A percentile compares a stretch with the other conserved stretches of the same genome.
phyloP scores from a whole-genome alignment of 1,140 invertebrate genomes.

The Cataglyphis hispanica region DNA sequence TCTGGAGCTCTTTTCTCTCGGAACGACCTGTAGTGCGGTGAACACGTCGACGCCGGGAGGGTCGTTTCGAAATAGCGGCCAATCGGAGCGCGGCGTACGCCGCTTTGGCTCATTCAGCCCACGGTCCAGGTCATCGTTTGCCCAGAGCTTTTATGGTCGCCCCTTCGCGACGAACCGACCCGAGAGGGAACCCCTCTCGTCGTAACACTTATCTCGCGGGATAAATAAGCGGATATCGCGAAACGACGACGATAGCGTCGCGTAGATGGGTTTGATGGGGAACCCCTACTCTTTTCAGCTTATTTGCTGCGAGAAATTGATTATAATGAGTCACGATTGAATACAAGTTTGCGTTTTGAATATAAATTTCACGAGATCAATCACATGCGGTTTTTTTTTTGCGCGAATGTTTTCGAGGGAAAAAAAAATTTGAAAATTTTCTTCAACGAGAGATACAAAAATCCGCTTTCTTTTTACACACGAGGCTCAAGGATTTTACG shows the following conservation, averaged over 20 bases:
- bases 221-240: slow-evolving; percentile 50
- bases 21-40: slow-evolving; percentile 26
- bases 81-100: slow-evolving; percentile 49
- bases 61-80: slow-evolving; percentile 62
- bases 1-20: slow-evolving; percentile 39
- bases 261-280: neutral
- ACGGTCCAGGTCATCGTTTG: slow-evolving; percentile 63
- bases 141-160: slow-evolving; percentile 58
- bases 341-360: too few species aligned
- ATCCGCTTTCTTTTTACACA: neutral
- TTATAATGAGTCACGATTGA: neutral
- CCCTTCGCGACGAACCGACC: slow-evolving; percentile 23
- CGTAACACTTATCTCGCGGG: slow-evolving; percentile 50
- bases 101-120: slow-evolving; percentile 61
- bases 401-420: neutral
- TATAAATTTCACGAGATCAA: slow-evolving; percentile 8
- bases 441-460: neutral
- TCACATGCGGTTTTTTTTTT: neutral
- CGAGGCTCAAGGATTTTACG: neutral
- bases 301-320: neutral
- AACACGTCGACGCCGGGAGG: slow-evolving; percentile 49
- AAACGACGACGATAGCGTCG: neutral
- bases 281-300: neutral
- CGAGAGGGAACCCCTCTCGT: slow-evolving; percentile 28
- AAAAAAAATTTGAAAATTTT: neutral